Percentiles rank a stretch among this genome's conserved stretches.
Conservation (phyloP, 2,113 vertebrate species). For the Odontesthes bonariensis region DNA sequence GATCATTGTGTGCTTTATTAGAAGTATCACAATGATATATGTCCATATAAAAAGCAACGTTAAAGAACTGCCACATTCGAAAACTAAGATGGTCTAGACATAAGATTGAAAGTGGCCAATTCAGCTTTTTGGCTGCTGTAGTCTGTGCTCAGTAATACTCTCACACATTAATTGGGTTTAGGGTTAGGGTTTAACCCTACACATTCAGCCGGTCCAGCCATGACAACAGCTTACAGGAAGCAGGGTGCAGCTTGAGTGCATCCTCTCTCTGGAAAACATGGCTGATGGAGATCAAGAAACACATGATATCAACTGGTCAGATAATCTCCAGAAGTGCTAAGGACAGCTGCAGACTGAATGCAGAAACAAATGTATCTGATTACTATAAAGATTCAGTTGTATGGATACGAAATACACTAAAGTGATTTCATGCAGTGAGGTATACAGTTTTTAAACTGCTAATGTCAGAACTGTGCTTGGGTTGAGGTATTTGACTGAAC, state of each 20-base stretch:
- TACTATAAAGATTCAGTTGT: too few species aligned
- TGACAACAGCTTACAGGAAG: constrained; percentile 58
- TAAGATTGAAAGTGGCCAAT: constrained; percentile 11
- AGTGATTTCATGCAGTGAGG: neutral
- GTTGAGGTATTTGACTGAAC: constrained; percentile 4
- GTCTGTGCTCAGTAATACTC: neutral
- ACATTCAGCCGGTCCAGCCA: constrained; percentile 42
- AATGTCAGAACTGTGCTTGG: neutral
- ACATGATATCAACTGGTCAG: constrained; percentile 53
- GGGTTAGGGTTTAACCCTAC: too few species aligned
- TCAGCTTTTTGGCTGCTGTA: neutral
- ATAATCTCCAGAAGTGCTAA: constrained; percentile 49
- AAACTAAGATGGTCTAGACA: constrained; percentile 6
- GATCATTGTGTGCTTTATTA: constrained; percentile 70
- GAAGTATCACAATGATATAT: constrained; percentile 69
- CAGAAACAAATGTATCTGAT: constrained; percentile 12
- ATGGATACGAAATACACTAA: too few species aligned
- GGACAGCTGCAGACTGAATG: constrained; percentile 40
- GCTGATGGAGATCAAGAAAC: constrained; percentile 44
- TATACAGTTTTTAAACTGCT: neutral
- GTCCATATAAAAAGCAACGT: constrained; percentile 39
- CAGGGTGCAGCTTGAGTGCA: constrained; percentile 45
- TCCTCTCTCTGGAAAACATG: constrained; percentile 40
- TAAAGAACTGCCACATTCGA: neutral
- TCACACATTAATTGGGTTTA: constrained; percentile 16